Conservation (phyloP, 2,113 vertebrate genomes). For the Bothrops jararaca region DNA sequence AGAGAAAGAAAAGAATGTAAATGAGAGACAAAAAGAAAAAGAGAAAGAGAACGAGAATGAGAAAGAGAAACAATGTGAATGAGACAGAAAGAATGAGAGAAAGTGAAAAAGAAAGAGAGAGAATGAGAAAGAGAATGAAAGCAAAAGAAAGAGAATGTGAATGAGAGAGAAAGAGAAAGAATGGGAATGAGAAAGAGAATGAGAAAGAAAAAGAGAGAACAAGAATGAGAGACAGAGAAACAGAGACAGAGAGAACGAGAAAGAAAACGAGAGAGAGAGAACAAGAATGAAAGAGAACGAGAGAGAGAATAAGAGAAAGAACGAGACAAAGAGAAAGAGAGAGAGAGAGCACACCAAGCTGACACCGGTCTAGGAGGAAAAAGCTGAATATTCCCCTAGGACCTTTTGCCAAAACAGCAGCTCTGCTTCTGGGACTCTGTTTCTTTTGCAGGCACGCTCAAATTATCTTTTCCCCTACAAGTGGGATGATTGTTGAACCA, state of each 20-base stretch:
- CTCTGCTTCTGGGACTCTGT: accelerated
- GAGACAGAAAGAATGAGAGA: no score
- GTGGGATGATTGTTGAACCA: neutral
- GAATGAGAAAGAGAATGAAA: neutral
- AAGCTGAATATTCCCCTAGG: neutral
- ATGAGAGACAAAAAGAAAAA: no score
- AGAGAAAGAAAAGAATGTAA: neutral
- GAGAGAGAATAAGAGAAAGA: neutral
- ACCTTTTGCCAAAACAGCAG: neutral
- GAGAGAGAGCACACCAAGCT: neutral
- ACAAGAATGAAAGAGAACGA: no score
- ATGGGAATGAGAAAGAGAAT: neutral
- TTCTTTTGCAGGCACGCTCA: accelerated
- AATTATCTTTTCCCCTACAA: neutral
- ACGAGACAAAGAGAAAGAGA: neutral
- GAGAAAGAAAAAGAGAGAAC: no score
- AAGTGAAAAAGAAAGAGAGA: no score
- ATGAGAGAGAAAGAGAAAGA: no score
- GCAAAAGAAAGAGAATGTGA: no score
- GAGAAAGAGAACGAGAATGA: no score
- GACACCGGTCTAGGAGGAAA: neutral
- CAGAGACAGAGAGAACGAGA: no score
- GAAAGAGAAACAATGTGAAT: no score
- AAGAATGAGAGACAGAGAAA: no score
- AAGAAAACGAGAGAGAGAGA: no score